Base-by-base conservation (phyloP, 2,113 vertebrate species). In the Pleuronectes platessa region DNA sequence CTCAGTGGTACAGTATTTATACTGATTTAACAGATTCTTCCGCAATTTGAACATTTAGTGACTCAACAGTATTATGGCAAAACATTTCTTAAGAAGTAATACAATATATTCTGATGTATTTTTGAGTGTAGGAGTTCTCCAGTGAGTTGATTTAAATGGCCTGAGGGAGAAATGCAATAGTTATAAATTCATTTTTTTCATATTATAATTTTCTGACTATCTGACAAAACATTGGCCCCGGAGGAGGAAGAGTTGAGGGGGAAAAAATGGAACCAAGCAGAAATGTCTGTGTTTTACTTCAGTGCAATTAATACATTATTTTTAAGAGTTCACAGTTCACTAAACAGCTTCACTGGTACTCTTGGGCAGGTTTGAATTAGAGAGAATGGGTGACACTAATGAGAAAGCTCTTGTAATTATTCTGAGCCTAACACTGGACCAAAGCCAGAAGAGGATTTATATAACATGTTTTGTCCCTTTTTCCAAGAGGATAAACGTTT, bases 111-210 rank as follows among this genome's bases (percentile, higher is more conserved):
- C 8, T 21, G 6, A 51, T 0, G 15, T 15, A 7, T 79, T 72
- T 45, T 6, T 4, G n/a, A 62, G 51, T 31, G 31, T 6, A 60
- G 45, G 18, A 65, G 61, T 60, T 80, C 67, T 60, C 69, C 70
- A 51, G 23, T 20, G 64, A 59, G 51, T 61, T 75, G 20, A 78
- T 53, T 71, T 51, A 75, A 81, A 78, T 35, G 13, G 56, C 55
- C 24, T 47, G 8, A 11, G 42, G 65, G 53, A 49, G 37, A 35
- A 53, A 64, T 40, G 18, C 61, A 45, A 20, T 4, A 51, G 14
- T 7, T 58, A 74, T 54, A 59, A 80, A 9, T 45, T 58, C 3
- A 53, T 77, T 74, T 68, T 68, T 71, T 77, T 82, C 12, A 35
- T 61, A 61, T 68, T 1, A 53, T 12, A 21, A 60, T n/a, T 62